phyloP scores from a whole-genome alignment of 2,113 vertebrate species.

The Chelonoidis abingdonii region DNA sequence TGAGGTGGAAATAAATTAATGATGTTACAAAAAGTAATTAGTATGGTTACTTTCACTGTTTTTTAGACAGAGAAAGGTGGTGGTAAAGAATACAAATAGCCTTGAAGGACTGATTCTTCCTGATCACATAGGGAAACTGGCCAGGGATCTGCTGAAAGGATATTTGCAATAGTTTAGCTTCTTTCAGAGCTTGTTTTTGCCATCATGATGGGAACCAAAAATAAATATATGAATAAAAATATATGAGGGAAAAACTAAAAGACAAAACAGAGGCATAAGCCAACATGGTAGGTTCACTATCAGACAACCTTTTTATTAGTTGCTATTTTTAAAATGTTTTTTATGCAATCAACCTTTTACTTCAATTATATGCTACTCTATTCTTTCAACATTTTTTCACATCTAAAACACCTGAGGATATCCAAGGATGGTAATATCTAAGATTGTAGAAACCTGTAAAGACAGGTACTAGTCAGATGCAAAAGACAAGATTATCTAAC shows the following conservation, averaged over 20 bases:
- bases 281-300: background rate
- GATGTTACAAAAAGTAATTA: conserved; percentile 57
- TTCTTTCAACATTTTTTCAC: background rate
- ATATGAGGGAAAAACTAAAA: background rate
- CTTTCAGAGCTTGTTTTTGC: conserved; percentile 8
- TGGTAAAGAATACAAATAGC: conserved; percentile 18
- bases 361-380: background rate
- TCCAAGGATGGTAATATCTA: background rate
- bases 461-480: background rate
- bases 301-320: background rate
- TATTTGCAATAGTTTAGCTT: background rate
- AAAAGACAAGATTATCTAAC: background rate
- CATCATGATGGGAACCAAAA: conserved; percentile 11
- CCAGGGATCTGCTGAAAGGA: conserved; percentile 19
- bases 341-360: background rate
- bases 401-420: background rate
- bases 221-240: background rate
- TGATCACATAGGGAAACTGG: conserved; percentile 18
- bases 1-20: conserved; percentile 58
- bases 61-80: conserved; percentile 42
- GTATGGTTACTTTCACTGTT: conserved; percentile 54
- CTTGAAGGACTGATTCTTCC: background rate
- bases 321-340: background rate
- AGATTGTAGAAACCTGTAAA: background rate
- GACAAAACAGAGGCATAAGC: conserved; percentile 19